Percentiles rank a stretch among this genome's conserved stretches.
Conservation (phyloP, 2,797 vertebrate species). For the Gobio occitaniae region DNA sequence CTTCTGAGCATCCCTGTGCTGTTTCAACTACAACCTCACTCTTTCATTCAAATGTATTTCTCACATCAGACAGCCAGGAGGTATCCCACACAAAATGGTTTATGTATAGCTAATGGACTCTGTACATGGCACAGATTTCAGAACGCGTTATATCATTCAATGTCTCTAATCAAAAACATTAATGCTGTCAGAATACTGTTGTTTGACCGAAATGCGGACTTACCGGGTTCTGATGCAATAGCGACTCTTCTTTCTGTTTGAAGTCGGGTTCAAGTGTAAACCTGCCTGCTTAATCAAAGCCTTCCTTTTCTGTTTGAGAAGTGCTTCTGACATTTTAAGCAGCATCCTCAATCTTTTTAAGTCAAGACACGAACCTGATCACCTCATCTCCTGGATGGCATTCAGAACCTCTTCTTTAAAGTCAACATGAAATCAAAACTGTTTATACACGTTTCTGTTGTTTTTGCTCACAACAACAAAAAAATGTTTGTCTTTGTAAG, state of each 20-base stretch:
- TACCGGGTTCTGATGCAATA: conserved; percentile 16
- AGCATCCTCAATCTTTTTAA: conserved; percentile 9
- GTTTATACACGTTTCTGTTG: background rate
- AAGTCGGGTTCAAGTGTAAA: conserved; percentile 59
- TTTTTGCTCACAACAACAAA: background rate
- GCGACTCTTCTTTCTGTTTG: conserved; percentile 61
- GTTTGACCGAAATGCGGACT: background rate
- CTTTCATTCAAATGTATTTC: background rate
- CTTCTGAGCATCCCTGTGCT: background rate
- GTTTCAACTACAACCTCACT: conserved; percentile 6
- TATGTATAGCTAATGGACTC: conserved; percentile 15
- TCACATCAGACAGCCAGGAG: conserved; percentile 3
- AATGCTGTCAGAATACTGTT: conserved; percentile 21
- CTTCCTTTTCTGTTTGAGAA: conserved; percentile 28
- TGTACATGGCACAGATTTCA: background rate
- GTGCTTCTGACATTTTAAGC: conserved; percentile 29
- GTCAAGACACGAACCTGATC: conserved; percentile 5
- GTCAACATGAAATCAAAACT: conserved; percentile 19
- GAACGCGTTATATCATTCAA: background rate
- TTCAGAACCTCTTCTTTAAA: background rate
- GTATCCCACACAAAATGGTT: conserved; percentile 18
- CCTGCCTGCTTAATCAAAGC: conserved; percentile 48
- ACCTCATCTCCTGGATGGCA: conserved; percentile 1
- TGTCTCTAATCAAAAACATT: background rate
- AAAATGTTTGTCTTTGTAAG: background rate